Evolutionary conservation across 2,797 vertebrate species (phyloP), one percentile per base, ranked within the genome.

Genomic region (Heterohyrax brucei): DNA sequence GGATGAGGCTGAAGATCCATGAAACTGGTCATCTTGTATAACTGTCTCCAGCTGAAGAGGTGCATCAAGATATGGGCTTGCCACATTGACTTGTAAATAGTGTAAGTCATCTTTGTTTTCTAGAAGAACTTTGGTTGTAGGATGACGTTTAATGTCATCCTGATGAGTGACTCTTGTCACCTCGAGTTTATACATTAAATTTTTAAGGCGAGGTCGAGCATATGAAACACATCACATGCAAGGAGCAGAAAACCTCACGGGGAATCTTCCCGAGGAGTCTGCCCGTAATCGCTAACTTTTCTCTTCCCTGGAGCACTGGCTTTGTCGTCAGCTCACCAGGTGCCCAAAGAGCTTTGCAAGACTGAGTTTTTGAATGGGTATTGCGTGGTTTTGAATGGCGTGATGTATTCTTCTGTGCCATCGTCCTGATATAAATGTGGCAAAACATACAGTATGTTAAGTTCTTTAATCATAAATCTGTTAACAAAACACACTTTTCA

Each of bases 401-500:
- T 33, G 62, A 75, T 39, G 1, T 68, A 66, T n/a, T 62, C 85
- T 73, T 81, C 10, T 12, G 78, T 48, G 90, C 82, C 64, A 84
- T 30, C 93, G 93, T 76, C 66, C 62, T 64, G 78, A 61, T 72
- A 44, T 81, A 82, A 77, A 90, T 30, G 61, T 62, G 94, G 91
- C 77, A 96, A 95, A 91, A 94, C 7, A 50, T 75, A 95, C 62
- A 61, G 76, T 84, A 33, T 14, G 46, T 24, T 89, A 77, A 48
- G 64, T 95, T 93, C 85, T 85, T 68, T 88, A 91, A 95, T 91
- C 16, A 24, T 78, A 95, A 94, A 95, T 76, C 70, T 84, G 95
- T 79, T 82, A 97, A 95, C 66, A 96, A 95, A 97, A 94, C 24
- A 5, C 79, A 90, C 84, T 96, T 91, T 83, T 79, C 86, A 96